Percentiles rank a stretch among this genome's conserved stretches.
phyloP scores from a whole-genome alignment of 2,888 invertebrate species.

The Sinohyriopsis cumingii region DNA sequence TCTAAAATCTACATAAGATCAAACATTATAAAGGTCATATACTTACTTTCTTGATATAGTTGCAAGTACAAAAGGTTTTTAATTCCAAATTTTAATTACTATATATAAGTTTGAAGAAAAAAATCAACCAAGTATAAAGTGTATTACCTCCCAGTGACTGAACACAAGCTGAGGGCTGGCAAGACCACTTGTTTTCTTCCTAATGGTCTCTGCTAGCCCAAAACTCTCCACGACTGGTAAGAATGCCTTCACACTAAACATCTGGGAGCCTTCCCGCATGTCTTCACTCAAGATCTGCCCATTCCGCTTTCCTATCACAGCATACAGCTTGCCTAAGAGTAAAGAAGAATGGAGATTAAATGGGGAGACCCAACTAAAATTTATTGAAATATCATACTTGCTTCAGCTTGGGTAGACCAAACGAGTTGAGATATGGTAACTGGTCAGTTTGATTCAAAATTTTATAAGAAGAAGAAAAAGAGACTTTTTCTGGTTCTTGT shows the following conservation, averaged over 20 bases:
- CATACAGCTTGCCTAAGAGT: slow-evolving; percentile 77
- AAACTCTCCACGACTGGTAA: slow-evolving; percentile 98
- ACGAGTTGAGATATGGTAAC: too few relatives aligned
- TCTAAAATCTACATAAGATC: not conserved
- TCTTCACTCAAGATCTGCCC: slow-evolving; percentile 93
- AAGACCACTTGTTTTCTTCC: slow-evolving; percentile 95
- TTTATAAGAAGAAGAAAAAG: too few relatives aligned
- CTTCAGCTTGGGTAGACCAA: too few relatives aligned
- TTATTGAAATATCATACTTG: too few relatives aligned
- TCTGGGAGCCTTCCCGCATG: slow-evolving; percentile 88
- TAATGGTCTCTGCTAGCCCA: slow-evolving; percentile 92
- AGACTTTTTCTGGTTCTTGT: too few relatives aligned
- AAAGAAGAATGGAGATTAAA: too few relatives aligned
- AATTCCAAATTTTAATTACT: too few relatives aligned
- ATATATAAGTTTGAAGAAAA: not conserved
- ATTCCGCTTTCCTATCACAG: slow-evolving; percentile 88
- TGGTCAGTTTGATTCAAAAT: too few relatives aligned
- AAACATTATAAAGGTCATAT: too few relatives aligned
- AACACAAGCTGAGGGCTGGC: slow-evolving; percentile 96
- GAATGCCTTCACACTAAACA: slow-evolving; percentile 89
- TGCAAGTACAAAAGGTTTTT: too few relatives aligned
- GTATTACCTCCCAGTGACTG: slow-evolving; percentile 97
- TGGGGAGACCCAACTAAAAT: too few relatives aligned
- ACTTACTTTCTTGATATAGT: too few relatives aligned
- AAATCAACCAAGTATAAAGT: not conserved